Evolutionary conservation across 1,140 invertebrate genomes (phyloP).

Genomic region (Leptinotarsa lineolata): DNA sequence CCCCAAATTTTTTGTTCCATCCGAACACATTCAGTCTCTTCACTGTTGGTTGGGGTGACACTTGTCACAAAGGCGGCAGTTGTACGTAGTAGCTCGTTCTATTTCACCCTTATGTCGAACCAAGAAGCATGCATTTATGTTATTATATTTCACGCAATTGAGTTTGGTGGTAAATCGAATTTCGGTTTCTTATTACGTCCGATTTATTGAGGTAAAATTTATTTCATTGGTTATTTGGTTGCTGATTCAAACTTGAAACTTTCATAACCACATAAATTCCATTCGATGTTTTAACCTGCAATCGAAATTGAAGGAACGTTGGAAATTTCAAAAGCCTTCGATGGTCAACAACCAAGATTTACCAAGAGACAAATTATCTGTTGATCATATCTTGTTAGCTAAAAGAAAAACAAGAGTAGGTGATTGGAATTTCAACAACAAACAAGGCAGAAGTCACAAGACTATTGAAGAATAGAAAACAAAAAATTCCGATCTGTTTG

Average conservation of each 20-base stretch:
- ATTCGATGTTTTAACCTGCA: neutral
- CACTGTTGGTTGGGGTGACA: constrained; percentile 47
- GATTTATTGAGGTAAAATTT: constrained; percentile 31
- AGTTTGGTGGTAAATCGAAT: constrained; percentile 49
- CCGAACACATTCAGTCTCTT: constrained; percentile 41
- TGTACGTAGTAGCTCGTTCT: constrained; percentile 42
- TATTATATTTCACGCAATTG: constrained; percentile 51
- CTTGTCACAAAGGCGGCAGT: constrained; percentile 51
- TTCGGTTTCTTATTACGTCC: constrained; percentile 41
- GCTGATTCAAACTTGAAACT: neutral
- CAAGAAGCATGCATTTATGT: constrained; percentile 39
- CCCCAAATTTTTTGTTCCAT: constrained; percentile 40
- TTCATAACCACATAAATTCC: neutral
- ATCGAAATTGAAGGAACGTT: neutral
- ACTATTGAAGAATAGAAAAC: too few relatives aligned
- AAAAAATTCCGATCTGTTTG: too few relatives aligned
- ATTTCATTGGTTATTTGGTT: constrained; percentile 1
- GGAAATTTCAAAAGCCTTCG: too few relatives aligned
- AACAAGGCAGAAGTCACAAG: too few relatives aligned
- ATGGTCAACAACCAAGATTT: too few relatives aligned
- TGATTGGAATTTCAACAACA: too few relatives aligned
- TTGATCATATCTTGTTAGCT: too few relatives aligned
- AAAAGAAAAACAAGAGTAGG: too few relatives aligned
- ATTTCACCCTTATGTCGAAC: constrained; percentile 45
- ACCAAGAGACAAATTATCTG: too few relatives aligned